Evolutionary conservation across 2,113 vertebrate species (phyloP).

Genomic region (Scortum barcoo): DNA sequence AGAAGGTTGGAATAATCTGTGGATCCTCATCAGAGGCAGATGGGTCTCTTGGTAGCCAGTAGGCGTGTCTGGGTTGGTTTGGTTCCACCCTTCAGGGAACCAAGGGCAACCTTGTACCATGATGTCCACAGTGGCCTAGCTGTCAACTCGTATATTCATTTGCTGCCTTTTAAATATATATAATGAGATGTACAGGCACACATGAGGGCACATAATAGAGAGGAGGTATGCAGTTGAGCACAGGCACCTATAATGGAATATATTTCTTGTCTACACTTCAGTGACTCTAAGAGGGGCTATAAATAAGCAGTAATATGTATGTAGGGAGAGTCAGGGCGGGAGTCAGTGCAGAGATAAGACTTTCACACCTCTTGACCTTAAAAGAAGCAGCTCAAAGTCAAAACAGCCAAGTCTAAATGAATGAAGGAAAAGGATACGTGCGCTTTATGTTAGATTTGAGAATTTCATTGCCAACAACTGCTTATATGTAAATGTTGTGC

Average conservation of each 20-base stretch:
- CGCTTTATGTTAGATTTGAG: not conserved
- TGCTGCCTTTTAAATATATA: conserved; percentile 27
- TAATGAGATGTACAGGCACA: conserved; percentile 22
- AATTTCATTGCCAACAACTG: no score
- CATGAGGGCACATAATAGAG: conserved; percentile 28
- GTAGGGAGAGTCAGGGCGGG: conserved; percentile 2
- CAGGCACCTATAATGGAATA: conserved; percentile 41
- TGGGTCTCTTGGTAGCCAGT: not conserved
- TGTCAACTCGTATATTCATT: conserved; percentile 34
- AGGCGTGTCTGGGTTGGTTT: not conserved
- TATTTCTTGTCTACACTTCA: conserved; percentile 46
- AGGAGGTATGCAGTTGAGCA: conserved; percentile 19
- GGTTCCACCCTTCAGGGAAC: conserved; percentile 17
- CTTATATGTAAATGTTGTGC: no score
- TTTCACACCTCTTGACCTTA: conserved; percentile 46
- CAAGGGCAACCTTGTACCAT: not conserved
- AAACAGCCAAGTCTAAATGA: not conserved
- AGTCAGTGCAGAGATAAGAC: conserved; percentile 18
- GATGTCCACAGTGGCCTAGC: not conserved
- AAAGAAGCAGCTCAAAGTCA: conserved; percentile 31
- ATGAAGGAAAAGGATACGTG: not conserved
- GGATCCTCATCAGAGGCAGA: not conserved
- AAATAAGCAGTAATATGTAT: conserved; percentile 53
- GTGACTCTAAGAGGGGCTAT: conserved; percentile 45
- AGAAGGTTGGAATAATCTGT: not conserved